Base-by-base conservation (phyloP, 2,113 vertebrate species). In the Albula glossodonta region DNA sequence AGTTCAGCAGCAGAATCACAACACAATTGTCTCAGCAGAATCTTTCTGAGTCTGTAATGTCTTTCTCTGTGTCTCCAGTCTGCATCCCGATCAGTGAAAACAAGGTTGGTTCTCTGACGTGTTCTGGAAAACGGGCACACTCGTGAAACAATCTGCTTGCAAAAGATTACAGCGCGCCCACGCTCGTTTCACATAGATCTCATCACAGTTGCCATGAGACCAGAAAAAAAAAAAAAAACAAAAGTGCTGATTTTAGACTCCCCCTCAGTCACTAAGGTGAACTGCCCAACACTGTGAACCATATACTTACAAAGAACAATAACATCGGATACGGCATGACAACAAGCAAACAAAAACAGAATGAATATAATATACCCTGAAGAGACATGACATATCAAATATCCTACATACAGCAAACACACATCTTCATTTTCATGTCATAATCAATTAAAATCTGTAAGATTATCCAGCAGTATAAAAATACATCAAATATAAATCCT, bases 141-240 rank as follows among this genome's bases (percentile, higher is more conserved):
- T 74, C n/a, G n/a, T 74, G 70, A 74, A 74, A 74, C n/a, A 31
- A 74, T 74, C n/a, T 74, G 70, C 70, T 25, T 74, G 70, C 5
- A 22, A 74, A 74, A 74, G 70, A 74, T 74, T 74, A 74, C 70
- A 74, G 70, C n/a, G 31, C 70, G 31, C 70, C 70, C 70, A 74
- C 70, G 31, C 70, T 25, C 9, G n/a, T 8, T 74, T 74, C 70
- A 31, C 70, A 74, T 31, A 31, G 5, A 74, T 25, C 70, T 74
- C 70, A 74, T 74, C 19, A 31, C 70, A 74, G 70, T 74, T 74
- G 70, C 70, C 70, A 74, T 74, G 70, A 31, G 31, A 74, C 70
- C 60, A 5, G 60, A 19, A 66, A 4, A 19, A 66, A 74, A 74
- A 31, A 74, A 31, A 74, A 25, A 25, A 13, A 70, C 15, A 31